These are phyloP conservation scores for Malurus elegans DNA, from an alignment of 2,113 vertebrate species.

Conservation along the genomic window DNA sequence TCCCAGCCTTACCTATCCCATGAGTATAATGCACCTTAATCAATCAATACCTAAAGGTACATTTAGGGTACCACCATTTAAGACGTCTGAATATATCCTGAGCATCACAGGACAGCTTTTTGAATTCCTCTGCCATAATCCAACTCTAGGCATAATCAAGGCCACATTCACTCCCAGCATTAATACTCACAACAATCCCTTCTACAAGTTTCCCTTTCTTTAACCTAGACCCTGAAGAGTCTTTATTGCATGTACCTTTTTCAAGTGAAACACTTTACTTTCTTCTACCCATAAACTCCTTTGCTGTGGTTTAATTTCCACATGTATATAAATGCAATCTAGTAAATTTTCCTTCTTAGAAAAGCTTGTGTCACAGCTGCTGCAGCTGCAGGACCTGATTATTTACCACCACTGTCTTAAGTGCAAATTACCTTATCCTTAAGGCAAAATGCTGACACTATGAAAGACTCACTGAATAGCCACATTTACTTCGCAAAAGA, in stretches of 20 bases:
- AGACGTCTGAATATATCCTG: neutral
- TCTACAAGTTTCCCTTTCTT: neutral
- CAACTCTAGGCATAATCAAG: neutral
- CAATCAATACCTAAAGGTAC: neutral
- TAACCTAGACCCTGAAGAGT: neutral
- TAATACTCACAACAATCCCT: neutral
- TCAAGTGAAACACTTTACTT: neutral
- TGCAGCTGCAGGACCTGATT: neutral
- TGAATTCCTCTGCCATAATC: neutral
- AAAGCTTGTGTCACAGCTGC: neutral
- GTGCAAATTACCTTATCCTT: neutral
- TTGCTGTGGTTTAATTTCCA: neutral
- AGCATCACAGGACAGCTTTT: neutral
- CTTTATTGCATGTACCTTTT: neutral
- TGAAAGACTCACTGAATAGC: neutral
- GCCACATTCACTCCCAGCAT: neutral
- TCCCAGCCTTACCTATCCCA: neutral
- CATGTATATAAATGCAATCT: neutral
- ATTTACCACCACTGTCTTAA: neutral
- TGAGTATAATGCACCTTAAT: neutral
- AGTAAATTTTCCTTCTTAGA: neutral
- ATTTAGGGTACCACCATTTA: neutral
- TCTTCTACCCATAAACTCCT: neutral
- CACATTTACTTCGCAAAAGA: neutral
- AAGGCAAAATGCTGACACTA: neutral